Evolutionary conservation across 2,113 vertebrate species (phyloP).

Genomic region (Cathartes aura): DNA sequence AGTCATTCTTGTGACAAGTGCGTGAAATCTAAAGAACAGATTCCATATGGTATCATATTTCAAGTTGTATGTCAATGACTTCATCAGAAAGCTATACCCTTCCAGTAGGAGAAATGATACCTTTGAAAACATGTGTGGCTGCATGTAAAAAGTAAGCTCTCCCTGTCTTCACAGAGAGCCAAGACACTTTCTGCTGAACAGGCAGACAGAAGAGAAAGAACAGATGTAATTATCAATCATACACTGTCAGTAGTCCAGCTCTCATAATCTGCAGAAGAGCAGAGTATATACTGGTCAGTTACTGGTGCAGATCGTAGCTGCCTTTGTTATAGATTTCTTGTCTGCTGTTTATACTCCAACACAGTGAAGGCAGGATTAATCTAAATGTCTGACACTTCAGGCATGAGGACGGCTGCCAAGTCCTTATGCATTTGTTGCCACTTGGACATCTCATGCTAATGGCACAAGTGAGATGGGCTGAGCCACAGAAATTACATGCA

Average conservation of each 20-base stretch:
- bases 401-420: background rate
- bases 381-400: background rate
- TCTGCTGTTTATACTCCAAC: background rate
- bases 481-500: background rate
- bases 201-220: conserved; percentile 65
- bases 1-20: conserved; percentile 66
- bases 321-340: background rate
- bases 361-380: background rate
- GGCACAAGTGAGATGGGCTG: background rate
- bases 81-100: conserved; percentile 72
- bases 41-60: conserved; percentile 66
- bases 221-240: conserved; percentile 74
- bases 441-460: background rate
- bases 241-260: conserved; percentile 30
- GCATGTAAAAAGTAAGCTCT: conserved; percentile 71
- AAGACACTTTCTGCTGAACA: conserved; percentile 68
- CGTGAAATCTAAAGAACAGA: conserved; percentile 67
- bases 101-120: conserved; percentile 34
- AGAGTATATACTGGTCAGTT: background rate
- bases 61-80: conserved; percentile 70
- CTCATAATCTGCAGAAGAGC: background rate
- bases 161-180: conserved; percentile 51
- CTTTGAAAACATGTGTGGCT: conserved; percentile 63
- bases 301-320: background rate
- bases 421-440: background rate